Base-by-base conservation (phyloP, 2,113 vertebrate genomes). In the Podilymbus podiceps region DNA sequence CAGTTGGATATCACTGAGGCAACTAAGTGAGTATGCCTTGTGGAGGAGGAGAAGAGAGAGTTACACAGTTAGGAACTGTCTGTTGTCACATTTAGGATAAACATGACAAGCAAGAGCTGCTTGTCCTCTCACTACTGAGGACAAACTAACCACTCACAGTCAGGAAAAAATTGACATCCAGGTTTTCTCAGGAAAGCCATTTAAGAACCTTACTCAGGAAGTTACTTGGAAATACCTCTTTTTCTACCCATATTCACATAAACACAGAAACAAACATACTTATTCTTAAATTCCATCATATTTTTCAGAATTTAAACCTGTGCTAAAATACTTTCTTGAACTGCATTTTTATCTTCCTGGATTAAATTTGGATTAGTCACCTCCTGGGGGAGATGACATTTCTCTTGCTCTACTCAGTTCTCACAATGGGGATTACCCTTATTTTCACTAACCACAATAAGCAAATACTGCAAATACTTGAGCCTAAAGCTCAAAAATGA, bases 61-160 rank as follows among this genome's bases (percentile, higher is more conserved):
- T 77, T 87, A 53, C 74, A 95, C 56, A 93, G 69, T 72, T 89
- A 68, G 56, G 74, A 90, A 87, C 80, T 95, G 50, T 47, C 94
- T 95, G 89, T 81, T 89, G 84, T 95, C 92, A 94, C 84, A 88
- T 93, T 91, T 76, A 92, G 77, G 69, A 88, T 95, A 93, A 96
- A 93, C 87, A 92, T 85, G 69, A 95, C 89, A 92, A 88, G 88
- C 76, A 93, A 50, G 58, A 92, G 83, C 89, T 95, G 82, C 82
- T 93, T 94, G 60, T 93, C 38, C 66, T 92, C 76, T 49, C 0
- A 49, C 92, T 96, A 93, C 84, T 25, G 49, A 91, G 63, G 86
- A 87, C 40, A 91, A 93, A 73, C 64, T 89, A 92, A 89, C 49
- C 18, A 62, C 90, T 94, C 58, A 68, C 9, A 89, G 44, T 60